Conservation (phyloP, 2,113 vertebrate species). For the Calonectris borealis region DNA sequence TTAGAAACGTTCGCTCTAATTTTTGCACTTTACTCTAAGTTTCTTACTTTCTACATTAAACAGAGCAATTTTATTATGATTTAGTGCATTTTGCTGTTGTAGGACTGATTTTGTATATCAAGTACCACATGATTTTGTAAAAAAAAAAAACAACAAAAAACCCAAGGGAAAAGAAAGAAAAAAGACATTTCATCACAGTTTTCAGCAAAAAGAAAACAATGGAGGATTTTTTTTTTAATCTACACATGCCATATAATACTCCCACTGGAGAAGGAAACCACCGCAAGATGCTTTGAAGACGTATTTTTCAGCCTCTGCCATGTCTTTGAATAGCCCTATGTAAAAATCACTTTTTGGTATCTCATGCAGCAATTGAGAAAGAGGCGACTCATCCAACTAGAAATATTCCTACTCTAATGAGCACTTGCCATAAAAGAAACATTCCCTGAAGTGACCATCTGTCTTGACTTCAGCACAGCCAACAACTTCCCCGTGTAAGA, state of each 20-base stretch:
- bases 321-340: neutral
- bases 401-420: conserved; percentile 1
- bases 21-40: conserved; percentile 73
- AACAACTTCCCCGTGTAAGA: neutral
- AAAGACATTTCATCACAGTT: neutral
- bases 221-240: neutral
- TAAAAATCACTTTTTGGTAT: neutral
- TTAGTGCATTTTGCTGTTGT: conserved; percentile 9
- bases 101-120: neutral
- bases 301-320: neutral
- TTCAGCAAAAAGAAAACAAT: neutral
- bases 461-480: neutral
- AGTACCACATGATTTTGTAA: neutral
- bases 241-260: neutral
- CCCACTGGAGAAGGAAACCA: neutral
- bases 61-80: neutral
- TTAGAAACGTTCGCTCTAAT: conserved; percentile 63
- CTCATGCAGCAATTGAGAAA: neutral
- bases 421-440: neutral
- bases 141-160: neutral
- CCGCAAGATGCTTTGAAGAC: neutral
- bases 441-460: conserved; percentile 34
- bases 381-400: conserved; percentile 34
- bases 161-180: neutral
- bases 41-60: conserved; percentile 29